Evolutionary conservation across 2,888 invertebrate species (phyloP).

Genomic region (Caenorhabditis uteleia): DNA sequence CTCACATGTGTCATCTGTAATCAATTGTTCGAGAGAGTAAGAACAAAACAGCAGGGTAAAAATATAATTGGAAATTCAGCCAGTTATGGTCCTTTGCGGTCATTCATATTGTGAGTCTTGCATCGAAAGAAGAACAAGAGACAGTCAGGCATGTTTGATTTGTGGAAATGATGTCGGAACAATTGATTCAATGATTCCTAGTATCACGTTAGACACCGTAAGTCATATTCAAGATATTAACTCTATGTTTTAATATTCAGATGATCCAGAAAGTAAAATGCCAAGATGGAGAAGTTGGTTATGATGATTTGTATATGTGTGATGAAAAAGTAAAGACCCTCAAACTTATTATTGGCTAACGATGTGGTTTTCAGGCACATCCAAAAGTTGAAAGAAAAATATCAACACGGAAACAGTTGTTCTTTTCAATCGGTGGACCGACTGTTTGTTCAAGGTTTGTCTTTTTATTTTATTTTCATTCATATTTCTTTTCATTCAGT

Average conservation of each 20-base stretch:
- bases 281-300: conserved; percentile 5
- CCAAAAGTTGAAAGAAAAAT: neutral
- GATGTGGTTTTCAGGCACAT: too few relatives aligned
- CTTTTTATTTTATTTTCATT: neutral
- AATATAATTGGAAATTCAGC: conserved; percentile 16
- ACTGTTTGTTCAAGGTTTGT: conserved; percentile 25
- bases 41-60: neutral
- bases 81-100: conserved; percentile 33
- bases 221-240: too few relatives aligned
- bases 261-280: conserved; percentile 28
- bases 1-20: conserved; percentile 27
- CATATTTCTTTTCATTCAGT: conserved; percentile 2
- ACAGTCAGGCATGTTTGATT: conserved; percentile 21
- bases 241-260: too few relatives aligned
- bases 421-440: conserved; percentile 26
- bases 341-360: too few relatives aligned
- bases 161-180: conserved; percentile 31
- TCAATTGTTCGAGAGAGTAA: conserved; percentile 23
- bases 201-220: conserved; percentile 35
- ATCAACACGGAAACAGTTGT: conserved; percentile 19
- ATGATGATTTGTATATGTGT: conserved; percentile 17
- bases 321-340: too few relatives aligned
- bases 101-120: conserved; percentile 35
- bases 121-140: conserved; percentile 22
- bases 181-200: conserved; percentile 28